These are phyloP conservation scores for Drosophila littoralis DNA, from an alignment of 1,140 invertebrate species.

Conservation along the genomic window DNA sequence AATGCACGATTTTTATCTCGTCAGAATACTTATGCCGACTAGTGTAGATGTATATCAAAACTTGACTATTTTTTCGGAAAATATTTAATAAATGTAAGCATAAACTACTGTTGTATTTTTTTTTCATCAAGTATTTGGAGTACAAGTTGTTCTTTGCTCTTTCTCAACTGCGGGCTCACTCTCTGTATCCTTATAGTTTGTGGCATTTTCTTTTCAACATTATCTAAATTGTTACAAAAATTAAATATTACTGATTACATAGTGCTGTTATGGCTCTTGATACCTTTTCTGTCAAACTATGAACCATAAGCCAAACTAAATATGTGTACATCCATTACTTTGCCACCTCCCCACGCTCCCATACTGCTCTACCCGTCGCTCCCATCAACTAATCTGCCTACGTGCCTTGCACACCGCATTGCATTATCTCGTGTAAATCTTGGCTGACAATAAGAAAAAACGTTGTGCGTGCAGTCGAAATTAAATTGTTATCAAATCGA, in stretches of 20 bases:
- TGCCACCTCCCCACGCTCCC: not conserved
- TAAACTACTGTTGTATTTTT: too few relatives aligned
- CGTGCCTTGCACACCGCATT: conserved; percentile 69
- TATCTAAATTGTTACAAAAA: not conserved
- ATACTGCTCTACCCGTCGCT: not conserved
- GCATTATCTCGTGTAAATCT: conserved; percentile 47
- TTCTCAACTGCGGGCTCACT: not conserved
- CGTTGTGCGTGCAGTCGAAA: conserved; percentile 72
- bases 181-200: too few relatives aligned
- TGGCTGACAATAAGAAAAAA: conserved; percentile 15
- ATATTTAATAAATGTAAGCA: too few relatives aligned
- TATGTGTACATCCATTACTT: conserved; percentile 29
- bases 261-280: not conserved
- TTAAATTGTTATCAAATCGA: conserved; percentile 83
- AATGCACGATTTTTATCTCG: too few relatives aligned
- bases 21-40: too few relatives aligned
- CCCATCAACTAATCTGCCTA: conserved; percentile 64
- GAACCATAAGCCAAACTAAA: conserved; percentile 51
- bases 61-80: too few relatives aligned
- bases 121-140: too few relatives aligned
- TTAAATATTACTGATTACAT: not conserved
- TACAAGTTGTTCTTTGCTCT: too few relatives aligned
- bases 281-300: conserved; percentile 1
- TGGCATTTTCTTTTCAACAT: not conserved
- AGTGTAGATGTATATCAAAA: too few relatives aligned